phyloP scores from a whole-genome alignment of 2,888 invertebrate genomes.

The Tubulanus polymorphus region DNA sequence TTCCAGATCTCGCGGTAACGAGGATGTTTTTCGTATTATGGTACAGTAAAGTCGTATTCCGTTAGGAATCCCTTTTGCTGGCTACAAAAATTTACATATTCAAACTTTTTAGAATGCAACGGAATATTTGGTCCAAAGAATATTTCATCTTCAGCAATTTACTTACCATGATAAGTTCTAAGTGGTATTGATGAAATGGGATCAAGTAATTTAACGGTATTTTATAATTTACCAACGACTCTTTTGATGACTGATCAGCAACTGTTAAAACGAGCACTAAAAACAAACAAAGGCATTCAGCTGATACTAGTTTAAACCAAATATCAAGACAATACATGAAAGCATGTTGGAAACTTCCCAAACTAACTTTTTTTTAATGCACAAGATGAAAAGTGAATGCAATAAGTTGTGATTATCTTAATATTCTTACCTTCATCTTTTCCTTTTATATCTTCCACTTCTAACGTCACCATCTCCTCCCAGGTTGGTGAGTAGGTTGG shows the following conservation, averaged over 20 bases:
- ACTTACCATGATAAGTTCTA: constrained; percentile 41
- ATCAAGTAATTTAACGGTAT: constrained; percentile 38
- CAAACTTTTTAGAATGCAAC: no score
- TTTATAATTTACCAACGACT: constrained; percentile 35
- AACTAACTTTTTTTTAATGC: no score
- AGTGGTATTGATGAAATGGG: constrained; percentile 49
- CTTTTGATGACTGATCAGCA: constrained; percentile 32
- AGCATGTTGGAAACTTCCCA: no score
- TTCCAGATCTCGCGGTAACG: constrained; percentile 31
- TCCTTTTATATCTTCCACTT: constrained; percentile 27
- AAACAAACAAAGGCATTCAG: constrained; percentile 4
- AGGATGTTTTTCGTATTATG: constrained; percentile 31
- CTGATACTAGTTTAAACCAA: no score
- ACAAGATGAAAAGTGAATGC: no score
- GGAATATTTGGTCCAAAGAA: no score
- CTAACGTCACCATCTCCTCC: constrained; percentile 38
- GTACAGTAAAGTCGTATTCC: constrained; percentile 27
- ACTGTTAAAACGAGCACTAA: constrained; percentile 37
- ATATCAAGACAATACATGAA: no score
- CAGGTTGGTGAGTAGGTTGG: constrained; percentile 40
- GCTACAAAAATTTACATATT: constrained; percentile 24
- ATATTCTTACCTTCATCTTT: constrained; percentile 30
- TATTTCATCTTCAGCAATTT: not conserved
- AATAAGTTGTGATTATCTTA: no score
- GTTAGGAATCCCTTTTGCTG: constrained; percentile 27